phyloP scores from a whole-genome alignment of 2,797 vertebrate species.

The Enteromius trimaculatus region DNA sequence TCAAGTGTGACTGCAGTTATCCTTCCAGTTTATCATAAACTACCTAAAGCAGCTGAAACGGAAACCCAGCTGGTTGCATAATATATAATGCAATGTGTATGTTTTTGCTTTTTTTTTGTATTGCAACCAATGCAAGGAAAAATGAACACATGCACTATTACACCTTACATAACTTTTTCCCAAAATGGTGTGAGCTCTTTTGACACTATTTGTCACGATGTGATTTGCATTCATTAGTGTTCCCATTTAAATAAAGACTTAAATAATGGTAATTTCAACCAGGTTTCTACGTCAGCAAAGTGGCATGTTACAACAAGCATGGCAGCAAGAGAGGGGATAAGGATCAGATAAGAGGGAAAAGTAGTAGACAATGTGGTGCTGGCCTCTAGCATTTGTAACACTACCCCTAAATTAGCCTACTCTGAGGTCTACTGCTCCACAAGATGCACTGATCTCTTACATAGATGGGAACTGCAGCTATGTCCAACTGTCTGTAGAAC shows the following conservation, averaged over 20 bases:
- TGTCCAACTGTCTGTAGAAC: background rate
- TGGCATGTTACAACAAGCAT: conserved; percentile 30
- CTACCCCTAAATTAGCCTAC: background rate
- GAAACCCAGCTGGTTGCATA: conserved; percentile 21
- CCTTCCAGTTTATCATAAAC: background rate
- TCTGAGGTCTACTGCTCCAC: background rate
- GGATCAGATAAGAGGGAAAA: conserved; percentile 16
- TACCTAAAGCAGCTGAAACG: background rate
- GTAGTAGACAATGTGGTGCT: background rate
- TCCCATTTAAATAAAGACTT: background rate
- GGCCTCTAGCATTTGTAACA: background rate
- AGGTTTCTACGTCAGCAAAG: conserved; percentile 2
- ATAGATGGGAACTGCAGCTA: conserved; percentile 4
- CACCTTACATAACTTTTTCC: background rate
- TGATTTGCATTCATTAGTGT: background rate
- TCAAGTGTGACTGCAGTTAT: background rate
- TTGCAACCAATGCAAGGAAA: background rate
- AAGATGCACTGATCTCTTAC: background rate
- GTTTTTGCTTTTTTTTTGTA: background rate
- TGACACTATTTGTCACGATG: background rate
- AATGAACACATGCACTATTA: background rate
- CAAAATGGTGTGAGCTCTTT: background rate
- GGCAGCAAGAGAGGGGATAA: background rate
- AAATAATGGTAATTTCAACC: background rate
- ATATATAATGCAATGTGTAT: conserved; percentile 20